These are phyloP conservation scores for Barbus barbus DNA, from an alignment of 2,113 vertebrate species.

Conservation along the genomic window DNA sequence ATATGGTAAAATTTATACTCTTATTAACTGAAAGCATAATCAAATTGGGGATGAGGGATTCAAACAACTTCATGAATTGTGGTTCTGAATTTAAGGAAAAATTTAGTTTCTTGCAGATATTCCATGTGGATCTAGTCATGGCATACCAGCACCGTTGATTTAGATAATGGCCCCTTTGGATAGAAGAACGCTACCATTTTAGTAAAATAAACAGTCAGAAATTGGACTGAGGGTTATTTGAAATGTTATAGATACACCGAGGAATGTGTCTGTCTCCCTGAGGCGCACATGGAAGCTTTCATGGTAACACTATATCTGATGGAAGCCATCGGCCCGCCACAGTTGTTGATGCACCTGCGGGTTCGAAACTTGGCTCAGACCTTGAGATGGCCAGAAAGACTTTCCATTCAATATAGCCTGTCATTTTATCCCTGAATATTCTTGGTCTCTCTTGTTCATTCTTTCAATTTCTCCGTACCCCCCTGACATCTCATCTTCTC, in stretches of 20 bases:
- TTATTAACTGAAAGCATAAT: background rate
- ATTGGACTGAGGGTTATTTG: conserved; percentile 49
- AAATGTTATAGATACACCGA: conserved; percentile 47
- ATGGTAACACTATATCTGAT: conserved; percentile 52
- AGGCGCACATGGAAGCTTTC: conserved; percentile 55
- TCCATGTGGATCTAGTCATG: conserved; percentile 1
- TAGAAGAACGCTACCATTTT: conserved; percentile 27
- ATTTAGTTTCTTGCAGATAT: background rate
- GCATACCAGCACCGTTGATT: conserved; percentile 39
- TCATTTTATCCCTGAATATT: conserved; percentile 31
- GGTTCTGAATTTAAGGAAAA: background rate
- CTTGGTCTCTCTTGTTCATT: conserved; percentile 2
- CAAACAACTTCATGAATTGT: background rate
- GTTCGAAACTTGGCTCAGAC: conserved; percentile 45
- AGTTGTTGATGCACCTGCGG: conserved; percentile 69
- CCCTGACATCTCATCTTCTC: conserved; percentile 12
- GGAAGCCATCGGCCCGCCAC: too few relatives aligned
- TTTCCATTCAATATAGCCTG: conserved; percentile 53
- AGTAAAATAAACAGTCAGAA: conserved; percentile 53
- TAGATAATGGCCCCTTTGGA: conserved; percentile 23
- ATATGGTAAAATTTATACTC: background rate
- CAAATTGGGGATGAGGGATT: background rate
- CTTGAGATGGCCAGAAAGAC: conserved; percentile 49
- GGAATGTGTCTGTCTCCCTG: conserved; percentile 55
- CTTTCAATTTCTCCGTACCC: conserved; percentile 27